phyloP scores from a whole-genome alignment of 2,888 invertebrate genomes.

The Megalurothrips usitatus region DNA sequence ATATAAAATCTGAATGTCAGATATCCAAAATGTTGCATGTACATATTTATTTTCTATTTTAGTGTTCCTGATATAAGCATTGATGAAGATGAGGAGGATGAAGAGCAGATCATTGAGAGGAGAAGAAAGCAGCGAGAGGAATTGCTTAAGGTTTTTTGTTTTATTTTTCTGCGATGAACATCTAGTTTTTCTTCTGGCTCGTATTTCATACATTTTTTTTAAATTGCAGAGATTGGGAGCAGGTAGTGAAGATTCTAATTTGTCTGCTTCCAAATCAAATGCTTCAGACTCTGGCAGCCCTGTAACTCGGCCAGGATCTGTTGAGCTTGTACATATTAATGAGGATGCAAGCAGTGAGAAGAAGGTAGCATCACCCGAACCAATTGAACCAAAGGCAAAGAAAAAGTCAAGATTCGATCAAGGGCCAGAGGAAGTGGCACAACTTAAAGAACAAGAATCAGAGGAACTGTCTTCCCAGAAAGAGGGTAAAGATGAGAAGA shows the following conservation, averaged over 20 bases:
- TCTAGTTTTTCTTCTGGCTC: constrained; percentile 26
- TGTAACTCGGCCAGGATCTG: constrained; percentile 21
- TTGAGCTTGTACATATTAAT: constrained; percentile 16
- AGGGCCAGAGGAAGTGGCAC: constrained; percentile 40
- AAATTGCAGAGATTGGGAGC: constrained; percentile 53
- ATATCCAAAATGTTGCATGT: constrained; percentile 52
- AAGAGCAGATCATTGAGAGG: constrained; percentile 86
- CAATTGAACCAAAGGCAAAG: constrained; percentile 39
- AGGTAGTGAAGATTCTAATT: constrained; percentile 55
- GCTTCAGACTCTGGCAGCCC: constrained; percentile 30
- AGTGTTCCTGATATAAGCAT: constrained; percentile 61
- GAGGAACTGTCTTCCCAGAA: constrained; percentile 42
- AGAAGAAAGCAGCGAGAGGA: constrained; percentile 83
- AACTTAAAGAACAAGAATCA: constrained; percentile 34
- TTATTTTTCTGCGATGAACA: constrained; percentile 29
- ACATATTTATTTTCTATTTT: constrained; percentile 34
- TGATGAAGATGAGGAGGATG: constrained; percentile 82
- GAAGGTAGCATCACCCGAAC: constrained; percentile 40
- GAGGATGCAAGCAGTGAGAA: constrained; percentile 32
- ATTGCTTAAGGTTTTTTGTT: constrained; percentile 64
- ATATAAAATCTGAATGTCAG: constrained; percentile 60
- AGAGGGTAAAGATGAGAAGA: constrained; percentile 37
- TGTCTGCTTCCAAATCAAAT: constrained; percentile 36
- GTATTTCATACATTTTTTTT: constrained; percentile 29
- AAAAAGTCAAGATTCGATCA: constrained; percentile 40